These are phyloP conservation scores for Drosophila paranaensis DNA, from an alignment of 2,888 invertebrate species.

Conservation along the genomic window DNA sequence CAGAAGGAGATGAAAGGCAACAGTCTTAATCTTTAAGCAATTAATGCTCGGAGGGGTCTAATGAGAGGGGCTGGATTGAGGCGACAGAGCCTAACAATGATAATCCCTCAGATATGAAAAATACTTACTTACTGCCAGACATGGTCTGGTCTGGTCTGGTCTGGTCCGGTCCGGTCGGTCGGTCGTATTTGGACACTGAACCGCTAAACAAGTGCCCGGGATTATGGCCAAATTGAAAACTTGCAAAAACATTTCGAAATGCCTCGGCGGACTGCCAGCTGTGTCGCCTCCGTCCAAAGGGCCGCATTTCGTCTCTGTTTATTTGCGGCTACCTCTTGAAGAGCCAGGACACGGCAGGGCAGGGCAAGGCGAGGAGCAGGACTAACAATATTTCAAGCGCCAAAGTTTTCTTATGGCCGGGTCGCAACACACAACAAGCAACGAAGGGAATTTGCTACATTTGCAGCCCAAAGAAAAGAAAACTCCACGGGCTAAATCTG, in stretches of 20 bases:
- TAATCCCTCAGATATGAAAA: conserved; percentile 57
- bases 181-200: conserved; percentile 27
- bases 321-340: conserved; percentile 32
- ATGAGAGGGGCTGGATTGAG: conserved; percentile 67
- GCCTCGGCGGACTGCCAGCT: conserved; percentile 61
- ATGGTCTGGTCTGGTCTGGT: conserved; percentile 1
- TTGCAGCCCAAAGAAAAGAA: conserved; percentile 44
- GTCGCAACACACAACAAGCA: conserved; percentile 42
- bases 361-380: conserved; percentile 38
- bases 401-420: conserved; percentile 62
- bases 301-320: conserved; percentile 21
- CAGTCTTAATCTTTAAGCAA: conserved; percentile 75
- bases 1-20: conserved; percentile 41
- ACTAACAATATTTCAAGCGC: conserved; percentile 76
- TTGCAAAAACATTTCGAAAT: conserved; percentile 60
- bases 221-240: conserved; percentile 63
- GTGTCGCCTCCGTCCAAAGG: conserved; percentile 41
- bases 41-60: conserved; percentile 53
- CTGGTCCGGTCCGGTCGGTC: not conserved
- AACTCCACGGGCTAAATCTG: conserved; percentile 60
- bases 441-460: conserved; percentile 15
- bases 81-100: conserved; percentile 52
- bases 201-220: conserved; percentile 55
- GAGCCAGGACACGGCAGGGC: not conserved
- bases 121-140: conserved; percentile 31